phyloP scores from a whole-genome alignment of 2,888 invertebrate species.

The Tethea ocularis region DNA sequence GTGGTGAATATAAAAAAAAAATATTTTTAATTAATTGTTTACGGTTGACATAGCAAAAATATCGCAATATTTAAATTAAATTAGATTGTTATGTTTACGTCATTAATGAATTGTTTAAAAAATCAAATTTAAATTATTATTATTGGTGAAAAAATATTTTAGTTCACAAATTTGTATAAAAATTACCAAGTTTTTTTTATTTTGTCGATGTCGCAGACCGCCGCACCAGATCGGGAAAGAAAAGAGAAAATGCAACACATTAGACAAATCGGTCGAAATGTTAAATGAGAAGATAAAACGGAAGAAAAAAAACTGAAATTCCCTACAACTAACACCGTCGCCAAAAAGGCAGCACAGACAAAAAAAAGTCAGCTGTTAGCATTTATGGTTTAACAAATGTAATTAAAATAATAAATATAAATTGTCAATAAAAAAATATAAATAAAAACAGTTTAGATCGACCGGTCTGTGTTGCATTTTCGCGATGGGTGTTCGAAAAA shows the following conservation, averaged over 20 bases:
- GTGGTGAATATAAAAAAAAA: no score
- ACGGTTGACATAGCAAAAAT: no score
- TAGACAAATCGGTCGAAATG: conserved; percentile 66
- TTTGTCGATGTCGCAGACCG: conserved; percentile 28
- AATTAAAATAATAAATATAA: conserved; percentile 26
- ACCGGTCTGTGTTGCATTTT: conserved; percentile 84
- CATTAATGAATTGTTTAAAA: no score
- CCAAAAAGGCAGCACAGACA: conserved; percentile 83
- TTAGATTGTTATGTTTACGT: no score
- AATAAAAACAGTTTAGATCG: conserved; percentile 36
- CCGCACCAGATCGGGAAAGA: conserved; percentile 71
- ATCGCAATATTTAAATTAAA: no score
- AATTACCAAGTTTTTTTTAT: not conserved
- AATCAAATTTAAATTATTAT: no score
- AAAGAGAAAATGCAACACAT: conserved; percentile 83
- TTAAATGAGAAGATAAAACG: conserved; percentile 31
- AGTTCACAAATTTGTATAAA: not conserved
- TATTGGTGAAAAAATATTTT: conserved; percentile 1
- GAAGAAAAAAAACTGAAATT: conserved; percentile 29
- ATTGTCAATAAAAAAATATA: conserved; percentile 23
- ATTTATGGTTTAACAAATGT: conserved; percentile 27
- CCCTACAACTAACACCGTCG: conserved; percentile 49
- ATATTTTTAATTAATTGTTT: no score
- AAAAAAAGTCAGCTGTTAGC: conserved; percentile 48
- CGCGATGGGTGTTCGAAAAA: conserved; percentile 52